These are phyloP conservation scores for Muntiacus reevesi DNA, from an alignment of 2,113 vertebrate genomes.

Conservation along the genomic window DNA sequence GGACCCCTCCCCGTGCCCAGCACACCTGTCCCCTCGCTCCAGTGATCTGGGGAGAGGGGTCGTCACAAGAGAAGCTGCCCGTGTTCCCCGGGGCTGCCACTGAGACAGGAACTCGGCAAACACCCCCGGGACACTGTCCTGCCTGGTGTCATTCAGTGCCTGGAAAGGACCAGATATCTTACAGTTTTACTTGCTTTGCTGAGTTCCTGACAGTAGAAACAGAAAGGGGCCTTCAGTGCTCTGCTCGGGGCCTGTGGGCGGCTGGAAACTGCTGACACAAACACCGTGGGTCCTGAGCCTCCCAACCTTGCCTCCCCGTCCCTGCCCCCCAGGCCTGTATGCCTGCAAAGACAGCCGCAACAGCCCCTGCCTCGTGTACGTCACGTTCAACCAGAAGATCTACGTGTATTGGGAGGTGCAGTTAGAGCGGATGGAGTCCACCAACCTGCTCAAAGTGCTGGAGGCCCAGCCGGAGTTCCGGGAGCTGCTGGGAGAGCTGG, in stretches of 20 bases:
- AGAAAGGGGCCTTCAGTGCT: not conserved
- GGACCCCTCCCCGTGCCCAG: not conserved
- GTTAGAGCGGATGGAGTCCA: constrained; percentile 96
- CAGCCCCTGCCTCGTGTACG: constrained; percentile 95
- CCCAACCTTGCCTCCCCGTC: not conserved
- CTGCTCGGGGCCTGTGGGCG: not conserved
- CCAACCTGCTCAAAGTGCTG: constrained; percentile 90
- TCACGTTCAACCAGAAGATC: constrained; percentile 97
- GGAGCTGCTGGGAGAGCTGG: constrained; percentile 74
- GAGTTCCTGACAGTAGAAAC: not conserved
- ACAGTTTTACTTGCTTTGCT: not conserved
- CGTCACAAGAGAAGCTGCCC: not conserved
- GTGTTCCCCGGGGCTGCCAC: not conserved
- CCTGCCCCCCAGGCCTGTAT: constrained; percentile 87
- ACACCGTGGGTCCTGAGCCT: not conserved
- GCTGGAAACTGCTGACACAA: not conserved
- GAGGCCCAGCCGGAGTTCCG: constrained; percentile 86
- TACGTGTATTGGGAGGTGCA: constrained; percentile 96
- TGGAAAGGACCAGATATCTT: not conserved
- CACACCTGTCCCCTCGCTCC: not conserved
- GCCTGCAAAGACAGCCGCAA: constrained; percentile 94
- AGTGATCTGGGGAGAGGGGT: not conserved
- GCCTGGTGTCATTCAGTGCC: not conserved
- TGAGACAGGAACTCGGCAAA: not conserved
- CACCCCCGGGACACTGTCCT: not conserved